phyloP scores from a whole-genome alignment of 2,888 invertebrate genomes.

The Amphipyra berbera region DNA sequence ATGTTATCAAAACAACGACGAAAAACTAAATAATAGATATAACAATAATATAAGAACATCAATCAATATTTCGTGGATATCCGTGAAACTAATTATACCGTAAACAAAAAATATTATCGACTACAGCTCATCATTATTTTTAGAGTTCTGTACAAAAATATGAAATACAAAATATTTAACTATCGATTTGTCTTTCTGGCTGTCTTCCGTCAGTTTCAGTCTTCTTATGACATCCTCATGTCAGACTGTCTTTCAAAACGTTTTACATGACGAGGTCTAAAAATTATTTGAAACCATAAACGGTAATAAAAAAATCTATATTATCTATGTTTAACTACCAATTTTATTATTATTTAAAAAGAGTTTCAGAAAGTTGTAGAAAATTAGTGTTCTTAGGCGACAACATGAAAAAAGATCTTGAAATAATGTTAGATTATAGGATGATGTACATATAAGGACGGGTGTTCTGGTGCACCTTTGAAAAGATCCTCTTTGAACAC shows the following conservation, averaged over 20 bases:
- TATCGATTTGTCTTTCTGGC: neutral
- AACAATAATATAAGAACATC: slow-evolving; percentile 38
- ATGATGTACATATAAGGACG: too few relatives aligned
- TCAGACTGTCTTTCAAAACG: slow-evolving; percentile 14
- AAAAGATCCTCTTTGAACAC: too few relatives aligned
- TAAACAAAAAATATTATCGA: slow-evolving; percentile 33
- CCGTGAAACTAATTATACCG: slow-evolving; percentile 16
- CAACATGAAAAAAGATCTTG: too few relatives aligned
- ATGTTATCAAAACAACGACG: slow-evolving; percentile 20
- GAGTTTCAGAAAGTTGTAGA: too few relatives aligned
- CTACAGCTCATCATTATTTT: slow-evolving; percentile 3
- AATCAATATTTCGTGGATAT: slow-evolving; percentile 42
- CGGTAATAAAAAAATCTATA: too few relatives aligned
- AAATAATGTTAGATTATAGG: too few relatives aligned
- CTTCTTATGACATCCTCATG: neutral
- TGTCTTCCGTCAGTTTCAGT: neutral
- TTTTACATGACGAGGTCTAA: neutral
- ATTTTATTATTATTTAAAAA: too few relatives aligned
- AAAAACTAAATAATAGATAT: slow-evolving; percentile 28
- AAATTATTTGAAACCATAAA: neutral
- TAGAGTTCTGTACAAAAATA: slow-evolving; percentile 4
- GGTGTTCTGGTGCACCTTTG: too few relatives aligned
- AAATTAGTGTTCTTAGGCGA: too few relatives aligned
- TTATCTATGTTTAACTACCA: too few relatives aligned
- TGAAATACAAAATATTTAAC: slow-evolving; percentile 5